phyloP scores from a whole-genome alignment of 1,140 invertebrate genomes.

The Drosophila pallidifrons region DNA sequence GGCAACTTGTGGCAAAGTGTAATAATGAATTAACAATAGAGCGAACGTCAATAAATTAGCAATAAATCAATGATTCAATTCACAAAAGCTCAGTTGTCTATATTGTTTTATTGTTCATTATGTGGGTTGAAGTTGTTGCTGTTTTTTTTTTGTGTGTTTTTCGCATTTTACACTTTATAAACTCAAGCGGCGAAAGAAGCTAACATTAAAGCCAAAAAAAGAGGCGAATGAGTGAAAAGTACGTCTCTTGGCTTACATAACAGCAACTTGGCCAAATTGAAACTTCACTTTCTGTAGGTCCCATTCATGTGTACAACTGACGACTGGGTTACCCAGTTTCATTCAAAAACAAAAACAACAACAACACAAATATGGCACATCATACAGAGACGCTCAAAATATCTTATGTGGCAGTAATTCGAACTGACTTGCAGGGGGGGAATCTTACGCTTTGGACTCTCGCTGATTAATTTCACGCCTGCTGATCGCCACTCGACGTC shows the following conservation, averaged over 20 bases:
- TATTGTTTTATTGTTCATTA: slow-evolving; percentile 59
- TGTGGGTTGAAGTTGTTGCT: slow-evolving; percentile 69
- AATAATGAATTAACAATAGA: slow-evolving; percentile 77
- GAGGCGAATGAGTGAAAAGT: slow-evolving; percentile 39
- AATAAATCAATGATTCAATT: slow-evolving; percentile 75
- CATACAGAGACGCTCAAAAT: slow-evolving; percentile 40
- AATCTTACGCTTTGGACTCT: slow-evolving; percentile 28
- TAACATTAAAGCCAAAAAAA: slow-evolving; percentile 30
- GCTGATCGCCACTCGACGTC: slow-evolving; percentile 50
- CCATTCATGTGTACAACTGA: slow-evolving; percentile 4
- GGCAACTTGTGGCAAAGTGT: slow-evolving; percentile 57
- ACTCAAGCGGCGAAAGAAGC: slow-evolving; percentile 31
- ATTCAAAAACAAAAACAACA: slow-evolving; percentile 35
- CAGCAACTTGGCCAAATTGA: slow-evolving; percentile 47
- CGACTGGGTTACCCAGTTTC: slow-evolving; percentile 78
- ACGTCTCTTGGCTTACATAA: slow-evolving; percentile 66
- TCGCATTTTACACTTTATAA: slow-evolving; percentile 34
- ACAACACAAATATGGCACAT: slow-evolving; percentile 51
- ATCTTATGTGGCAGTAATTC: slow-evolving; percentile 62
- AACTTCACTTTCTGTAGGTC: slow-evolving; percentile 65
- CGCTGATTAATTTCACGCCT: slow-evolving; percentile 76
- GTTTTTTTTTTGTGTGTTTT: slow-evolving; percentile 27
- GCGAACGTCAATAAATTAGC: slow-evolving; percentile 73
- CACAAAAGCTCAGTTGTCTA: slow-evolving; percentile 49
- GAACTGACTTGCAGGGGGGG: slow-evolving; percentile 53